A percentile compares a stretch with the other conserved stretches of the same genome.
Conservation (phyloP, 2,888 invertebrate genomes). For the Hypomecis punctinalis region DNA sequence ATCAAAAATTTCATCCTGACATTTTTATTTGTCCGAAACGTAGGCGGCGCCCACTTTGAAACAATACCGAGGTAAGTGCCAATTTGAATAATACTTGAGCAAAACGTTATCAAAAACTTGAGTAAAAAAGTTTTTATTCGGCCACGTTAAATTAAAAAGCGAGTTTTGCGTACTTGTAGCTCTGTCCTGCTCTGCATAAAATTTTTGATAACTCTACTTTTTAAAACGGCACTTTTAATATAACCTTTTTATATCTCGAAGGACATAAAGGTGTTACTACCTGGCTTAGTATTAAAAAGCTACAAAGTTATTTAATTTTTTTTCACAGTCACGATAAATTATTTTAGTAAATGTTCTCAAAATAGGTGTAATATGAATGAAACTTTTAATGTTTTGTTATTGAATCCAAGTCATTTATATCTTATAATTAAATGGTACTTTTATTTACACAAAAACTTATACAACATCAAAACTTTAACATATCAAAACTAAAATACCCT, state of each 20-base stretch:
- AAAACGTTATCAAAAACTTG: slow-evolving; percentile 38
- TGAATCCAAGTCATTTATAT: too few relatives aligned
- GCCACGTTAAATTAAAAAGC: slow-evolving; percentile 38
- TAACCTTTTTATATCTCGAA: not conserved
- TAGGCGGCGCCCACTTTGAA: slow-evolving; percentile 26
- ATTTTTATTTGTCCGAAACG: slow-evolving; percentile 28
- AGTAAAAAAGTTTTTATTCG: slow-evolving; percentile 40
- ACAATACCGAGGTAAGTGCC: slow-evolving; percentile 34
- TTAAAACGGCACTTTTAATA: slow-evolving; percentile 5
- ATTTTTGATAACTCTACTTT: slow-evolving; percentile 16
- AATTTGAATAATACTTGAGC: slow-evolving; percentile 33
- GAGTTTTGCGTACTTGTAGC: not conserved
- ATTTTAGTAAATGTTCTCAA: too few relatives aligned
- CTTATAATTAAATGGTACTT: too few relatives aligned
- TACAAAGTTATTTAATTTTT: too few relatives aligned
- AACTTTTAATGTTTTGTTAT: too few relatives aligned
- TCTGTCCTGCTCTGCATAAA: slow-evolving; percentile 31
- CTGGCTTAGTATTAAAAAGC: too few relatives aligned
- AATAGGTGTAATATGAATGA: too few relatives aligned
- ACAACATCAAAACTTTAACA: too few relatives aligned
- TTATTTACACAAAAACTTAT: too few relatives aligned
- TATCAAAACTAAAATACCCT: too few relatives aligned
- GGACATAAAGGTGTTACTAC: not conserved
- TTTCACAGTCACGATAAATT: too few relatives aligned
- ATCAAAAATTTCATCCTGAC: slow-evolving; percentile 22